A percentile compares a stretch with the other conserved stretches of the same genome.
Evolutionary conservation across 2,888 invertebrate species (phyloP).

Genomic region (Agrotis ipsilon): DNA sequence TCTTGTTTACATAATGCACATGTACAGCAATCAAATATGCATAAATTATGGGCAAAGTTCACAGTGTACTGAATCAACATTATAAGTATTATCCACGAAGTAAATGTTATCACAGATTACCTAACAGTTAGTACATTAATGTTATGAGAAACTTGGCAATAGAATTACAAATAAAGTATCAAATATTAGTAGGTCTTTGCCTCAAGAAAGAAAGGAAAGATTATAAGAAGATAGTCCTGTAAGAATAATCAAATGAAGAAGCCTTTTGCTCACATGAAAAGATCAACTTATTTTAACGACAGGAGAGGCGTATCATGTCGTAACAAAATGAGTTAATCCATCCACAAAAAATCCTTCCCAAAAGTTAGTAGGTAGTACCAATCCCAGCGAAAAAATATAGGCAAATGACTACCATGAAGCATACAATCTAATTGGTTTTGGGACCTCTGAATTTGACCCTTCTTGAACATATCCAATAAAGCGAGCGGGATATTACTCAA

Average conservation of each 20-base stretch:
- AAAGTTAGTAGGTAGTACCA: conserved; percentile 16
- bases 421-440: conserved; percentile 70
- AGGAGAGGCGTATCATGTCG: conserved; percentile 13
- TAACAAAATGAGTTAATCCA: conserved; percentile 29
- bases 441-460: conserved; percentile 73
- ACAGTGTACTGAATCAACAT: conserved; percentile 49
- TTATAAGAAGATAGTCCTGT: conserved; percentile 14
- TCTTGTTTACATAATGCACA: conserved; percentile 57
- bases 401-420: conserved; percentile 47
- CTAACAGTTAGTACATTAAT: conserved; percentile 22
- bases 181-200: not conserved
- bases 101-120: conserved; percentile 36
- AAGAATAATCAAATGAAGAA: conserved; percentile 9
- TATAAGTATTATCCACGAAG: conserved; percentile 26
- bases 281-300: conserved; percentile 4
- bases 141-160: not conserved
- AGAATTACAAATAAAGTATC: not conserved
- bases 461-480: conserved; percentile 79
- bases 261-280: conserved; percentile 12
- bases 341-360: conserved; percentile 14
- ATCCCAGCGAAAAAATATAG: conserved; percentile 47
- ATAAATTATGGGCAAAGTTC: conserved; percentile 48
- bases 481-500: conserved; percentile 80
- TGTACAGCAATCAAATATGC: conserved; percentile 57
- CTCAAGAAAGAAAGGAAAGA: not conserved